A percentile compares a stretch with the other conserved stretches of the same genome.
phyloP scores from a whole-genome alignment of 2,797 vertebrate genomes.

The Oreortyx pictus region DNA sequence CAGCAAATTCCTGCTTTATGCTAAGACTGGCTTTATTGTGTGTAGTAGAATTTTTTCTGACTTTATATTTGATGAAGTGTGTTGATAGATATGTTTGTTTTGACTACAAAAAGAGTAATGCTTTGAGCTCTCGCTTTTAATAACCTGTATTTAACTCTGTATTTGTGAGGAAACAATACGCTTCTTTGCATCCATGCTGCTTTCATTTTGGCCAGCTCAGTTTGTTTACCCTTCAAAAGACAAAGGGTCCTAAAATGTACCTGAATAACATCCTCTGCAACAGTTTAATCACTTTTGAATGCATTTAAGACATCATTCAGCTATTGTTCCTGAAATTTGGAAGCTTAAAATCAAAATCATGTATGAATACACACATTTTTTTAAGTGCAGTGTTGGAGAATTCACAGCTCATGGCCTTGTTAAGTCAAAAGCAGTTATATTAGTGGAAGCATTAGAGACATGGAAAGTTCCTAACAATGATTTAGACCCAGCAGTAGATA shows the following conservation, averaged over 20 bases:
- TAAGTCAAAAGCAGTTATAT: conserved; percentile 46
- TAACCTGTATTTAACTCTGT: not conserved
- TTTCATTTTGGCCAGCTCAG: not conserved
- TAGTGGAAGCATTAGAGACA: not conserved
- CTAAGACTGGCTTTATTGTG: conserved; percentile 2
- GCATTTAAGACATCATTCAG: not conserved
- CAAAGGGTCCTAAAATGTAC: not conserved
- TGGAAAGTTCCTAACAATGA: conserved; percentile 2
- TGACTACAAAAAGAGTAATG: not conserved
- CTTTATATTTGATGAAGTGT: not conserved
- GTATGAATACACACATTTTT: not conserved
- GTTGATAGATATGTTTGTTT: not conserved
- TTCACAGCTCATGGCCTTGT: conserved; percentile 6
- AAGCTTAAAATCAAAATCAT: conserved; percentile 11
- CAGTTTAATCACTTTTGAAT: not conserved
- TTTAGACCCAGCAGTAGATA: conserved; percentile 30
- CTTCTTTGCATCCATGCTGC: not conserved
- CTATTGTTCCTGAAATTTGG: not conserved
- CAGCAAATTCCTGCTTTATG: conserved; percentile 23
- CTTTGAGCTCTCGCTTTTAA: conserved; percentile 19
- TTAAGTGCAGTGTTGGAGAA: not conserved
- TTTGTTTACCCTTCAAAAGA: not conserved
- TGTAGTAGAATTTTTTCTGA: not conserved
- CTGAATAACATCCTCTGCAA: not conserved
- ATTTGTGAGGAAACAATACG: not conserved